Conservation (phyloP, 2,888 invertebrate genomes). For the Drosophila paramelanica region DNA sequence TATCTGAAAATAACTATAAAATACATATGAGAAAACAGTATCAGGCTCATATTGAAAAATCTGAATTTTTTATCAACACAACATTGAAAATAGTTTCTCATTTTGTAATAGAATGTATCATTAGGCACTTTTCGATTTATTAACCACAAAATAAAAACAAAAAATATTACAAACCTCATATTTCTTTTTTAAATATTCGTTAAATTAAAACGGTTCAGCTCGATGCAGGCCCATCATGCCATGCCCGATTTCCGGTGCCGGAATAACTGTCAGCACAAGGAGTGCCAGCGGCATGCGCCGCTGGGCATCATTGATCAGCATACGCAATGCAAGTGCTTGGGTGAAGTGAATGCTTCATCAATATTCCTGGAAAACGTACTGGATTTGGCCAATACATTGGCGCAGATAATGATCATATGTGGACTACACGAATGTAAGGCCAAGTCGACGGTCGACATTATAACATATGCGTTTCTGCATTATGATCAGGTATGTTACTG, state of each 20-base stretch:
- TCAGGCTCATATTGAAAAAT: no score
- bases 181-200: neutral
- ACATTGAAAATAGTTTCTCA: conserved; percentile 4
- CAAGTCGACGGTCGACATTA: conserved; percentile 81
- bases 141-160: conserved; percentile 22
- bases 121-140: conserved; percentile 44
- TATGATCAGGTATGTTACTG: conserved; percentile 83
- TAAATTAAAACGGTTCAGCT: conserved; percentile 2
- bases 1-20: no score
- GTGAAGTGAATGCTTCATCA: conserved; percentile 80
- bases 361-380: conserved; percentile 82
- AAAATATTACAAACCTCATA: conserved; percentile 1
- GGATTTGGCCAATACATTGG: conserved; percentile 80
- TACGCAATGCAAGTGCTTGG: conserved; percentile 66
- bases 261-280: conserved; percentile 77
- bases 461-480: conserved; percentile 81
- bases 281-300: conserved; percentile 80
- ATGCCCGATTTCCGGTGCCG: conserved; percentile 79
- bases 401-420: conserved; percentile 82
- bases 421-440: conserved; percentile 84
- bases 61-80: neutral
- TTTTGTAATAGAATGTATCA: conserved; percentile 11
- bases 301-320: conserved; percentile 80
- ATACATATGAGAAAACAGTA: no score
- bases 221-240: conserved; percentile 80